phyloP scores from a whole-genome alignment of 2,888 invertebrate species.

The Atrina japonica region DNA sequence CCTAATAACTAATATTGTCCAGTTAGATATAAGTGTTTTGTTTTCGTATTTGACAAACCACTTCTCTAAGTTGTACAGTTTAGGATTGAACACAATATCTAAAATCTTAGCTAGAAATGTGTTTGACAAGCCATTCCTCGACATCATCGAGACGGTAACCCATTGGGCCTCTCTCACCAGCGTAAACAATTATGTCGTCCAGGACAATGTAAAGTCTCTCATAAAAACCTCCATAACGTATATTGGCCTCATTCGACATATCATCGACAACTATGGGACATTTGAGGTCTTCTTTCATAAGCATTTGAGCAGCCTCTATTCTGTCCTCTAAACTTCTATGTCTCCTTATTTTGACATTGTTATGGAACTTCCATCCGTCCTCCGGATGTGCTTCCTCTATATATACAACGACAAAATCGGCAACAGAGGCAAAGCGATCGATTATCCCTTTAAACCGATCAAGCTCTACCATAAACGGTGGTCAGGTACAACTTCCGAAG shows the following conservation, averaged over 20 bases:
- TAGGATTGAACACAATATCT: no score
- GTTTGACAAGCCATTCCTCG: slow-evolving; percentile 61
- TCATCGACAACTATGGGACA: slow-evolving; percentile 67
- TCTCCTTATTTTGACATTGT: slow-evolving; percentile 57
- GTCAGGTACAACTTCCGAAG: slow-evolving; percentile 78
- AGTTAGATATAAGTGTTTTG: no score
- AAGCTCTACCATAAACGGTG: slow-evolving; percentile 72
- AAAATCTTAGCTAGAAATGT: no score
- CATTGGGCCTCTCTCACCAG: slow-evolving; percentile 64
- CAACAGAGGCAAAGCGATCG: slow-evolving; percentile 56
- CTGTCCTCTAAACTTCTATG: slow-evolving; percentile 63
- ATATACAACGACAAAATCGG: slow-evolving; percentile 74
- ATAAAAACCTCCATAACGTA: slow-evolving; percentile 64
- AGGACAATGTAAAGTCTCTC: slow-evolving; percentile 72
- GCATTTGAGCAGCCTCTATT: slow-evolving; percentile 58
- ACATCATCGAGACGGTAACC: slow-evolving; percentile 66
- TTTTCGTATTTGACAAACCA: no score
- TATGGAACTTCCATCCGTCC: slow-evolving; percentile 72
- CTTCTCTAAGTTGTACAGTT: no score
- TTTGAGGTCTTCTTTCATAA: slow-evolving; percentile 44
- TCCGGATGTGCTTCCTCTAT: slow-evolving; percentile 75
- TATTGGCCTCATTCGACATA: slow-evolving; percentile 66
- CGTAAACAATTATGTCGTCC: slow-evolving; percentile 63
- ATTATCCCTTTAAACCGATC: slow-evolving; percentile 62
- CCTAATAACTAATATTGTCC: no score